Percentiles rank a stretch among this genome's conserved stretches.
phyloP scores from a whole-genome alignment of 1,140 invertebrate genomes.

The Medauroidea extradentata region DNA sequence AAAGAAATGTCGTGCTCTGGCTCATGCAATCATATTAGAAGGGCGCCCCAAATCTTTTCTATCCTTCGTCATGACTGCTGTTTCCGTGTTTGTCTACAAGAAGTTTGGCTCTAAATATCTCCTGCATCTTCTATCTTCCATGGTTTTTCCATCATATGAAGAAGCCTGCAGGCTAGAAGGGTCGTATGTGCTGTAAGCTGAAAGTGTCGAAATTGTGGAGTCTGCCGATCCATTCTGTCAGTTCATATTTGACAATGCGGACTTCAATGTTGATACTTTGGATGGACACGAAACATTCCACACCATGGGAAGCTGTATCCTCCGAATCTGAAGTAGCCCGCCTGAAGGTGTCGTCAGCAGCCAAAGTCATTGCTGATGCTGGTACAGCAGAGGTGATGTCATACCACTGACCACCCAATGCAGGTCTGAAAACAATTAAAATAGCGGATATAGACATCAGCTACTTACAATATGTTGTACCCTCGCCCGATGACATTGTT shows the following conservation, averaged over 20 bases:
- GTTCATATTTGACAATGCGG: constrained; percentile 9
- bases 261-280: constrained; percentile 27
- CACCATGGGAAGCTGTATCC: constrained; percentile 18
- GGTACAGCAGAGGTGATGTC: background rate
- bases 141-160: constrained; percentile 26
- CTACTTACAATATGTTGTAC: too few relatives aligned
- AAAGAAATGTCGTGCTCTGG: constrained; percentile 18
- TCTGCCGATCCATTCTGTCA: constrained; percentile 28
- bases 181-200: constrained; percentile 18
- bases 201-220: constrained; percentile 11
- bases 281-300: constrained; percentile 31
- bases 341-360: background rate
- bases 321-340: background rate
- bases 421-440: background rate
- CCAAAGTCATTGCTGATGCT: background rate
- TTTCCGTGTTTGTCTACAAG: constrained; percentile 19
- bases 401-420: too few relatives aligned
- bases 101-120: constrained; percentile 28
- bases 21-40: constrained; percentile 35
- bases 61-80: constrained; percentile 21
- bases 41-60: constrained; percentile 36
- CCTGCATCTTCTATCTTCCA: constrained; percentile 16
- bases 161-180: constrained; percentile 21
- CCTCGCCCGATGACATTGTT: too few relatives aligned
- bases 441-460: too few relatives aligned